phyloP scores from a whole-genome alignment of 2,113 vertebrate species.

The Muscicapa adusta region DNA sequence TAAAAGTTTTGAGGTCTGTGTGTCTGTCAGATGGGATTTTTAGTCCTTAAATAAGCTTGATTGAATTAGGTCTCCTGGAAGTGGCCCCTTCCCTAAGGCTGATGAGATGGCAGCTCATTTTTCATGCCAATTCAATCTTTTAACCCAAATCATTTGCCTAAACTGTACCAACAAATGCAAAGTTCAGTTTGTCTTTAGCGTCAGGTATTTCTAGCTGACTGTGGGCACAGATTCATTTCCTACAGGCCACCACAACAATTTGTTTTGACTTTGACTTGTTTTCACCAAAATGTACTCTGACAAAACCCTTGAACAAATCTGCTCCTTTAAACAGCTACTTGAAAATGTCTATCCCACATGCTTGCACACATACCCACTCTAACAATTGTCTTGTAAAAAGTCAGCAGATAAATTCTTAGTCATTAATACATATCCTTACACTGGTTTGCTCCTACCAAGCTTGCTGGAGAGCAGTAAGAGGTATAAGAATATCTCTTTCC shows the following conservation, averaged over 20 bases:
- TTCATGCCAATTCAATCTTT: neutral
- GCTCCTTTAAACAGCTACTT: neutral
- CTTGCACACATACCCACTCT: neutral
- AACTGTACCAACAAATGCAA: neutral
- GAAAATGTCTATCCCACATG: neutral
- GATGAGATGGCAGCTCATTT: neutral
- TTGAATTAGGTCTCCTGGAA: neutral
- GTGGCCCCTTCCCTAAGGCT: neutral
- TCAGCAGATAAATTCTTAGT: neutral
- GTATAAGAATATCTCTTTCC: neutral
- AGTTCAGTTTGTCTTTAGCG: neutral
- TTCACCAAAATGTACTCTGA: neutral
- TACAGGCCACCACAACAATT: neutral
- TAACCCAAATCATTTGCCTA: neutral
- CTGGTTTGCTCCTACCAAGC: neutral
- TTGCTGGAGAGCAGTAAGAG: neutral
- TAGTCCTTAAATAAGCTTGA: slow-evolving; percentile 2
- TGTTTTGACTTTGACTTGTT: neutral
- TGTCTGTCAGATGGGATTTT: neutral
- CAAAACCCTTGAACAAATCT: neutral
- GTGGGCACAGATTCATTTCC: neutral
- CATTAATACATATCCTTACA: neutral
- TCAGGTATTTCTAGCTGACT: neutral
- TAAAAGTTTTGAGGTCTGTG: neutral
- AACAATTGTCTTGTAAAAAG: neutral